A percentile compares a stretch with the other conserved stretches of the same genome.
Evolutionary conservation across 2,113 vertebrate genomes (phyloP).

Genomic region (Phyllostomus discolor): DNA sequence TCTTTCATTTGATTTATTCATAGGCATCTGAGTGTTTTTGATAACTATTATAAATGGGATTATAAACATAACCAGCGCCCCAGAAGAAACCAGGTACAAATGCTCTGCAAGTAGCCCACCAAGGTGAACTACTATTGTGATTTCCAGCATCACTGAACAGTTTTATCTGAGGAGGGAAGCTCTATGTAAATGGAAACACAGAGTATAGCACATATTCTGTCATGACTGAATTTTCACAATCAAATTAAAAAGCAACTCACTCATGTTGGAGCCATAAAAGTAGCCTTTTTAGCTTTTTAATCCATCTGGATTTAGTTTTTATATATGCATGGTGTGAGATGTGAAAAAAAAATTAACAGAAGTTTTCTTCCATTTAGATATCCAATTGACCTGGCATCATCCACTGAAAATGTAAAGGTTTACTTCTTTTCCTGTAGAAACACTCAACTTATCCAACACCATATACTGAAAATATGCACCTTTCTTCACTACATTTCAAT

Average conservation of each 20-base stretch:
- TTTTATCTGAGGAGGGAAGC: background rate
- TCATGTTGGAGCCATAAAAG: background rate
- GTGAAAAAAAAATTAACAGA: background rate
- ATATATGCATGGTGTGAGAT: background rate
- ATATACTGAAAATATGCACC: background rate
- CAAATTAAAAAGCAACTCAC: background rate
- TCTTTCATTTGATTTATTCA: background rate
- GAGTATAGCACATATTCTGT: background rate
- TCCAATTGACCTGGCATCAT: background rate
- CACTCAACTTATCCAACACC: background rate
- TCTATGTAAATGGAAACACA: background rate
- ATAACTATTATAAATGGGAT: background rate
- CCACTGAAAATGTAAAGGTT: background rate
- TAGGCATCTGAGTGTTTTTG: background rate
- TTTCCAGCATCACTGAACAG: background rate
- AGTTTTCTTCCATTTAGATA: slow-evolving; percentile 7
- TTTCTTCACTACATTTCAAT: background rate
- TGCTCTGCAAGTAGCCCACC: background rate
- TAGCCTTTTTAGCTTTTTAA: background rate
- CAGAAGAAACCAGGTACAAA: background rate
- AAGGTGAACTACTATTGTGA: background rate
- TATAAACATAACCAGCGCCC: background rate
- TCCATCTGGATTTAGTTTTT: background rate
- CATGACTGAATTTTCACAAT: background rate
- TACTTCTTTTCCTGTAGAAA: background rate